phyloP scores from a whole-genome alignment of 2,113 vertebrate species.

The Hipposideros armiger region DNA sequence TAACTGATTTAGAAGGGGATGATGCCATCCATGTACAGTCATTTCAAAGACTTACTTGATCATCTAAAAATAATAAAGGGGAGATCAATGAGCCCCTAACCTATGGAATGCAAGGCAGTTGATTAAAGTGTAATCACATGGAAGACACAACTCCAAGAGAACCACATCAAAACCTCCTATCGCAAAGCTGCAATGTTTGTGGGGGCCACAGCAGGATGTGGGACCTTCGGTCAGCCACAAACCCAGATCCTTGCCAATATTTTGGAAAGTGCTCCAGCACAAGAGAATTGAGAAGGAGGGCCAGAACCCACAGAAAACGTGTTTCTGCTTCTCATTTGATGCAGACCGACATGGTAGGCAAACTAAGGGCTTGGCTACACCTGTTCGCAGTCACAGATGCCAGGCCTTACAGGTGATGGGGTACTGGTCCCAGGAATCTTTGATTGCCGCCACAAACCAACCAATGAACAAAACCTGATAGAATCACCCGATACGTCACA shows the following conservation, averaged over 20 bases:
- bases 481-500: neutral
- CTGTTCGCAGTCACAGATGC: conserved; percentile 63
- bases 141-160: neutral
- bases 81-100: neutral
- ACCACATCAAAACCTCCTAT: conserved; percentile 62
- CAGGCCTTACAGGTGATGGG: conserved; percentile 60
- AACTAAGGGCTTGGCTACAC: neutral
- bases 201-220: conserved; percentile 56
- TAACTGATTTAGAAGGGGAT: neutral
- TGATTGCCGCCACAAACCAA: conserved; percentile 25
- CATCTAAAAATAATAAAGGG: conserved; percentile 31
- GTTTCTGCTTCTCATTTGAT: conserved; percentile 63
- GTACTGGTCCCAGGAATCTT: conserved; percentile 33
- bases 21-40: neutral
- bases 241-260: conserved; percentile 31
- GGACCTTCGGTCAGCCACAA: conserved; percentile 61
- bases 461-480: neutral
- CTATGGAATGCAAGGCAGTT: neutral
- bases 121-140: conserved; percentile 53
- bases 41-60: conserved; percentile 38
- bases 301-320: neutral
- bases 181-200: neutral
- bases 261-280: neutral
- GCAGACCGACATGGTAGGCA: neutral
- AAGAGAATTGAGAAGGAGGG: neutral